phyloP scores from a whole-genome alignment of 2,797 vertebrate species.

The Corythornis leucogaster region DNA sequence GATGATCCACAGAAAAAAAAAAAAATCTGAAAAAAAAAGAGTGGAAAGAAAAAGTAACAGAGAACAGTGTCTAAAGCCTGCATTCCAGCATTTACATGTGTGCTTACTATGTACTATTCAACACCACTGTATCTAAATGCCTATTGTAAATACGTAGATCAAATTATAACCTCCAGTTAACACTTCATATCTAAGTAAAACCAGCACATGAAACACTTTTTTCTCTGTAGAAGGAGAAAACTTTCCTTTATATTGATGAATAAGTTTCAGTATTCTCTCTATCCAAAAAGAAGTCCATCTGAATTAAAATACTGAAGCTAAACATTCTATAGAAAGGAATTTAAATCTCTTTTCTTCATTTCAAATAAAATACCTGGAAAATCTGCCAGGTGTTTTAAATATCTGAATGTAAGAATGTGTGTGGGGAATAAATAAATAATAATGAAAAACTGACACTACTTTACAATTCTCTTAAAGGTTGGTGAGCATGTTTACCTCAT shows the following conservation, averaged over 20 bases:
- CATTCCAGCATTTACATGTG: background rate
- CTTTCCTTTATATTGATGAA: background rate
- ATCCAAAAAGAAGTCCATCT: background rate
- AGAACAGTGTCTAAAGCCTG: background rate
- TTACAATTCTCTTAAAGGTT: background rate
- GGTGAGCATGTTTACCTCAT: background rate
- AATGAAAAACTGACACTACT: background rate
- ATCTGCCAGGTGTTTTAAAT: background rate
- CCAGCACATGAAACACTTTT: background rate
- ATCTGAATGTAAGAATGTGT: background rate
- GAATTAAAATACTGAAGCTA: background rate
- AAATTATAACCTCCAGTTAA: conserved; percentile 12
- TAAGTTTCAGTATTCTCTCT: background rate
- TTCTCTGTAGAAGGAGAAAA: background rate
- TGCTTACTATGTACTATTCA: background rate
- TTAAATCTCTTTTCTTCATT: background rate
- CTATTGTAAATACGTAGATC: background rate
- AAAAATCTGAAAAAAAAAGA: background rate
- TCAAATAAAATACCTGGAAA: background rate
- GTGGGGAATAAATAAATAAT: background rate
- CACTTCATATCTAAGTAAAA: background rate
- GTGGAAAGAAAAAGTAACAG: background rate
- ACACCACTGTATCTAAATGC: background rate
- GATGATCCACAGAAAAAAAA: background rate
- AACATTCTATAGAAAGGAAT: background rate